A percentile compares a stretch with the other conserved stretches of the same genome.
Conservation (phyloP, 1,140 invertebrate species). For the Manduca sexta region DNA sequence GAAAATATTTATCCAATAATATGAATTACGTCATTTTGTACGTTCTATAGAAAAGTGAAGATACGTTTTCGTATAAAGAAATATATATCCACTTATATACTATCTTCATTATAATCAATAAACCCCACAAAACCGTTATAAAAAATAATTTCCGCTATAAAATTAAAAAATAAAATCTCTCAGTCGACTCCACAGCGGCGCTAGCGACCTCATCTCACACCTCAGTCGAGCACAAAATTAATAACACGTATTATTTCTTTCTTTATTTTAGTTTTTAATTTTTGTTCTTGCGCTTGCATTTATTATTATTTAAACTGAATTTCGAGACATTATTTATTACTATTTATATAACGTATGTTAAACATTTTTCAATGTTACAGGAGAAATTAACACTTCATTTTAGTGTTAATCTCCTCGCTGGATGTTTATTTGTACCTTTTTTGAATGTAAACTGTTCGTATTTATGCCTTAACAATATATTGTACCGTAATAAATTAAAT, state of each 20-base stretch:
- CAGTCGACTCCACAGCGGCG: conserved; percentile 27
- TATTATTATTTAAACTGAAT: conserved; percentile 73
- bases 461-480: conserved; percentile 11
- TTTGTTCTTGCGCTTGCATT: conserved; percentile 64
- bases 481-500: conserved; percentile 29
- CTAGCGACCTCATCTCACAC: conserved; percentile 60
- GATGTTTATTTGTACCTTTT: not conserved
- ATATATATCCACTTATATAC: too few species aligned
- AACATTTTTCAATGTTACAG: conserved; percentile 70
- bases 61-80: too few species aligned
- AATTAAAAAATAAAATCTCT: not conserved
- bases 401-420: conserved; percentile 45
- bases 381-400: conserved; percentile 71
- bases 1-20: too few species aligned
- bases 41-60: too few species aligned
- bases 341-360: conserved; percentile 73
- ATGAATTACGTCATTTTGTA: too few species aligned
- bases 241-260: conserved; percentile 44
- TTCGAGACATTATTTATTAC: conserved; percentile 68
- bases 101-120: too few species aligned
- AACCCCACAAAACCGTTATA: too few species aligned
- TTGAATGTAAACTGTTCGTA: not conserved
- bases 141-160: too few species aligned
- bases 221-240: conserved; percentile 62
- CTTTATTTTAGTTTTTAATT: conserved; percentile 55